Evolutionary conservation across 2,888 invertebrate genomes (phyloP), one percentile per base, ranked within the genome.

Genomic region (Arctia plantaginis): DNA sequence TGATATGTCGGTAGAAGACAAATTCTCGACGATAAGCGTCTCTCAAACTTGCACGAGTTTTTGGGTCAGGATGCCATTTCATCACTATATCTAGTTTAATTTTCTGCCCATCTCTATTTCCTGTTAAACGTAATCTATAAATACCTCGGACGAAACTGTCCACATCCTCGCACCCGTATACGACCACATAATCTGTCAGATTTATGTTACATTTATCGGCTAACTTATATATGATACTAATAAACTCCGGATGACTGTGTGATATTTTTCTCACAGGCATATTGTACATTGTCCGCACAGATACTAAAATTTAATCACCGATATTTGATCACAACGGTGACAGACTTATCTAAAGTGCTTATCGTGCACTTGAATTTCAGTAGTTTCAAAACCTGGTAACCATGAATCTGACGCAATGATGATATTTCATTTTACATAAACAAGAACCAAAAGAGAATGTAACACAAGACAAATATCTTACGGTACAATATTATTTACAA

Each of bases 211-310:
- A 85, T 67, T 86, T 78, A 73, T 90, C 82, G 3, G 92, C 90
- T 66, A 90, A 85, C 88, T 90, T 88, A 75, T 87, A 78, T 76
- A 94, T 90, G 75, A 93, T 87, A 39, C 87, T 87, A 41, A 90
- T 79, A 64, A 94, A 84, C 74, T 92, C 92, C 77, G 86, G 85
- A 47, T 90, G 87, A 66, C 89, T 88, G 69, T 86, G 87, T 62
- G 93, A 93, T 79, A 92, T 84, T 86, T 92, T 93, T 78, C 91
- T 88, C 68, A 77, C 79, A n/a, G 90, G 91, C 92, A 93, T 93
- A 74, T 81, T 79, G 83, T 66, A 77, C 79, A 39, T 70, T 73
- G 75, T 72, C 69, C 67, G 66, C 74, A 81, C 77, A 80, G 77
- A 79, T 74, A 84, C 84, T 84, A 73, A 81, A 79, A 72, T 51